phyloP scores from a whole-genome alignment of 1,140 invertebrate species.

The Phthorimaea operculella region DNA sequence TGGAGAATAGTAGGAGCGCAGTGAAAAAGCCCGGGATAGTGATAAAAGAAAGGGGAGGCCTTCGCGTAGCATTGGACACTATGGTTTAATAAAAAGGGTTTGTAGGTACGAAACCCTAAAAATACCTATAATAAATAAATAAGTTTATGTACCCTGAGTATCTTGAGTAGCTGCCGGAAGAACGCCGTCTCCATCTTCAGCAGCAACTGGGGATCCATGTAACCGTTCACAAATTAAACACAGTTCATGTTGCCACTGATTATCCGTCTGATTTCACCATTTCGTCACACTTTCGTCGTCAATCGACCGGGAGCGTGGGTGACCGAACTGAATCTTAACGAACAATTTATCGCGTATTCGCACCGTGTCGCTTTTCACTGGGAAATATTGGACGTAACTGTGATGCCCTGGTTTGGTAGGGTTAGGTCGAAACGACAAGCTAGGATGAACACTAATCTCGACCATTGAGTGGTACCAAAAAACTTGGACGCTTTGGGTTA shows the following conservation, averaged over 20 bases:
- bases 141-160: constrained; percentile 29
- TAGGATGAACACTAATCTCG: too few relatives aligned
- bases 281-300: constrained; percentile 44
- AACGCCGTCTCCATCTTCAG: constrained; percentile 28
- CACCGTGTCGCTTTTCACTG: constrained; percentile 4
- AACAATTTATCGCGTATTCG: constrained; percentile 13
- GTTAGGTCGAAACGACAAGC: too few relatives aligned
- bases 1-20: too few relatives aligned
- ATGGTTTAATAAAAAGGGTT: too few relatives aligned
- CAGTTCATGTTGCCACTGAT: constrained; percentile 22
- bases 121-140: constrained; percentile 1
- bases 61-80: too few relatives aligned
- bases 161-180: constrained; percentile 23
- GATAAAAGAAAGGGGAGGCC: too few relatives aligned
- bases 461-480: too few relatives aligned
- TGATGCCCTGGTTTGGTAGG: too few relatives aligned
- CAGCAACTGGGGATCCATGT: constrained; percentile 8
- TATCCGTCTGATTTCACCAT: constrained; percentile 31
- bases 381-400: not conserved
- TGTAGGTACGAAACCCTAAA: not conserved
- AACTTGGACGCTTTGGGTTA: too few relatives aligned
- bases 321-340: constrained; percentile 14
- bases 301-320: constrained; percentile 9
- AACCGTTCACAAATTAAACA: constrained; percentile 20
- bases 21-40: too few relatives aligned